A percentile compares a stretch with the other conserved stretches of the same genome.
Conservation (phyloP, 2,113 vertebrate genomes). For the Dipodomys stephensi region DNA sequence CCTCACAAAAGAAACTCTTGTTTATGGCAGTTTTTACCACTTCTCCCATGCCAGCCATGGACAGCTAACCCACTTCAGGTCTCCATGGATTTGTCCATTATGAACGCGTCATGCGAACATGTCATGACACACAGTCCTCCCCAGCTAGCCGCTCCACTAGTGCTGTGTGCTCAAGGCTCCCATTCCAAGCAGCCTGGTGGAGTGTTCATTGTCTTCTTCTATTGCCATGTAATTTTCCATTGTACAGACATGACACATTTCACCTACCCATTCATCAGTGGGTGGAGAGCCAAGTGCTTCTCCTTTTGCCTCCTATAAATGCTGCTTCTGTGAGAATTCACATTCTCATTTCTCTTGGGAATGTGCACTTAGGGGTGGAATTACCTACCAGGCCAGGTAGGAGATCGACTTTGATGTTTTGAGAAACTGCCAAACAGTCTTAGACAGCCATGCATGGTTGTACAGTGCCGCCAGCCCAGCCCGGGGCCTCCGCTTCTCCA, state of each 20-base stretch:
- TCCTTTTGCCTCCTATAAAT: background rate
- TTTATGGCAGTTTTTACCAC: rapidly evolving
- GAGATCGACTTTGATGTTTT: background rate
- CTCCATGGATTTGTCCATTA: background rate
- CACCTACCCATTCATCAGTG: rapidly evolving
- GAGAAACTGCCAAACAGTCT: background rate
- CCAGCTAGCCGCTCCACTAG: background rate
- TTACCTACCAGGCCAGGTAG: background rate
- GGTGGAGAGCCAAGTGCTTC: background rate
- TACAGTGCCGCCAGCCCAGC: background rate
- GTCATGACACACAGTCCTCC: rapidly evolving
- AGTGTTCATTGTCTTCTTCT: no score
- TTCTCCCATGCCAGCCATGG: rapidly evolving
- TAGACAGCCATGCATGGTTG: background rate
- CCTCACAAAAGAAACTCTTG: background rate
- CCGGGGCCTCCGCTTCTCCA: background rate
- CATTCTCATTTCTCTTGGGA: background rate
- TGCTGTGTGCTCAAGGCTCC: no score
- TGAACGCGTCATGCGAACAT: background rate
- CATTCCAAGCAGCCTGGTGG: no score
- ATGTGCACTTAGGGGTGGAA: background rate
- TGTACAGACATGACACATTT: no score
- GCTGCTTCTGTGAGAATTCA: background rate
- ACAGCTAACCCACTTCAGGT: no score
- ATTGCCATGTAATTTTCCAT: rapidly evolving